Percentiles rank a stretch among this genome's conserved stretches.
phyloP scores from a whole-genome alignment of 1,140 invertebrate genomes.

The Gryon sp. region DNA sequence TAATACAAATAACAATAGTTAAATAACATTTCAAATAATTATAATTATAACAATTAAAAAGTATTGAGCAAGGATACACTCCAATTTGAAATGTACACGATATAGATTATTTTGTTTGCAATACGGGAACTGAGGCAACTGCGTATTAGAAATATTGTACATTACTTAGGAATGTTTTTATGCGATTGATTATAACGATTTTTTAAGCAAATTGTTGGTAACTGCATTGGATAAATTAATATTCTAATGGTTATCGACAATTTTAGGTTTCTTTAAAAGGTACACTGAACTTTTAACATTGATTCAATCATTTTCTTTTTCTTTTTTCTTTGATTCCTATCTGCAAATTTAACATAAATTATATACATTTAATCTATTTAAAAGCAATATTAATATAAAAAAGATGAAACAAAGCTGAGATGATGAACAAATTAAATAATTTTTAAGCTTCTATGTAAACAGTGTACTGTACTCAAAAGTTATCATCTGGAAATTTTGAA shows the following conservation, averaged over 20 bases:
- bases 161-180: conserved; percentile 14
- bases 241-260: no score
- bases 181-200: conserved; percentile 6
- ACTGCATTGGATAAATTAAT: no score
- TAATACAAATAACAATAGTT: conserved; percentile 36
- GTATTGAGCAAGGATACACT: conserved; percentile 23
- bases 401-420: no score
- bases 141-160: conserved; percentile 15
- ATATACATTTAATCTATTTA: no score
- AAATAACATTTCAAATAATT: conserved; percentile 38
- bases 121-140: conserved; percentile 26
- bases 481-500: conserved; percentile 44
- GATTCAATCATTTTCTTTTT: no score
- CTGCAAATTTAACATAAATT: no score
- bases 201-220: background rate
- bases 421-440: conserved; percentile 20
- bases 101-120: conserved; percentile 40
- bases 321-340: no score
- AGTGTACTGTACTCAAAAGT: conserved; percentile 30
- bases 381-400: conserved; percentile 34
- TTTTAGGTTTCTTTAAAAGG: conserved; percentile 16
- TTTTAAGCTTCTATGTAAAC: conserved; percentile 3
- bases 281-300: conserved; percentile 24
- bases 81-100: conserved; percentile 19
- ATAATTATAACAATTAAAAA: conserved; percentile 31